Conservation (phyloP, 1,140 invertebrate species). For the Lepidurus apus region DNA sequence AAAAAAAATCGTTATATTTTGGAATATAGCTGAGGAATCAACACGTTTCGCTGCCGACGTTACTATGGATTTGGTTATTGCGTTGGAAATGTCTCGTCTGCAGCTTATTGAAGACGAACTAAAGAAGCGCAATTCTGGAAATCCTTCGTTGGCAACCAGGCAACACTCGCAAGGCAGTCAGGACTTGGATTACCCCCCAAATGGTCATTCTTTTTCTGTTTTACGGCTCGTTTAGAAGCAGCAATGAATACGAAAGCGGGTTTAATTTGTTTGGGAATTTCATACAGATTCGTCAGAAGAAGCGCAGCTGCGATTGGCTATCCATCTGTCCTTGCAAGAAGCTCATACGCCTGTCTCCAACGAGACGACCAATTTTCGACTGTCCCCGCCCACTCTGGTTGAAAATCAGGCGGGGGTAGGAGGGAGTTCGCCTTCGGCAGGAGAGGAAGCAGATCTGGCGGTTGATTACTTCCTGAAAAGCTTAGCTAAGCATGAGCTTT, state of each 20-base stretch:
- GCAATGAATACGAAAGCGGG: not conserved
- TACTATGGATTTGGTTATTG: conserved; percentile 61
- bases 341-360: conserved; percentile 24
- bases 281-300: conserved; percentile 40
- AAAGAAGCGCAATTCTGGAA: conserved; percentile 42
- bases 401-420: conserved; percentile 32
- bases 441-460: conserved; percentile 46
- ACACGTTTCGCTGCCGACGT: conserved; percentile 46
- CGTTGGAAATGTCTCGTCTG: conserved; percentile 64
- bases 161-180: not conserved
- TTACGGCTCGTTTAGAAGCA: not conserved
- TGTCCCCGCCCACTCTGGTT: conserved; percentile 29
- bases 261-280: not conserved
- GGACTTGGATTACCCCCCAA: not conserved
- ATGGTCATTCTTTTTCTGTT: conserved; percentile 7
- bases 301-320: conserved; percentile 49
- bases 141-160: conserved; percentile 25
- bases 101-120: conserved; percentile 58
- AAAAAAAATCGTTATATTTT: not conserved
- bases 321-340: conserved; percentile 49
- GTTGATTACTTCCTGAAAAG: conserved; percentile 54
- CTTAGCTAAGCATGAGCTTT: conserved; percentile 44
- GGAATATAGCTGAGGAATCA: not conserved
- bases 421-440: not conserved
- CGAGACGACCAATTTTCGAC: conserved; percentile 22